Percentiles rank a stretch among this genome's conserved stretches.
Conservation (phyloP, 1,140 invertebrate genomes). For the Anoplolepis gracilipes region DNA sequence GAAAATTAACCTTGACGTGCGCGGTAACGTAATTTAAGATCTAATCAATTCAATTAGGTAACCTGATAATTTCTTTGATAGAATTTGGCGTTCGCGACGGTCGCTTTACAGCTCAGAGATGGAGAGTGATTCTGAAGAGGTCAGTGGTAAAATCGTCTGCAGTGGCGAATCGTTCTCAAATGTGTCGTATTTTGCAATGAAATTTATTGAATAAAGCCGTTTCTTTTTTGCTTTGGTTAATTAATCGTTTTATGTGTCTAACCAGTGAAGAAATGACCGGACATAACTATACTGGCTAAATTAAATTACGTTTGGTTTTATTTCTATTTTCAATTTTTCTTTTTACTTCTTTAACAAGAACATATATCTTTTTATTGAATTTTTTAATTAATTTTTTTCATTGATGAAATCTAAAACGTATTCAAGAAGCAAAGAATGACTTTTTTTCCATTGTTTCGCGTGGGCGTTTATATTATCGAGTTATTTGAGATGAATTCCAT, state of each 20-base stretch:
- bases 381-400: neutral
- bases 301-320: neutral
- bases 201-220: neutral
- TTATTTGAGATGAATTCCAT: neutral
- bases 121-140: conserved; percentile 59
- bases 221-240: neutral
- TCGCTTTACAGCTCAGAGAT: conserved; percentile 12
- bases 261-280: neutral
- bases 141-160: conserved; percentile 44
- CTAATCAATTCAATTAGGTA: conserved; percentile 1
- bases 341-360: neutral
- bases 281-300: neutral
- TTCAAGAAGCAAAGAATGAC: neutral
- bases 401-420: neutral
- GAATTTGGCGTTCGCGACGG: neutral
- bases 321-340: neutral
- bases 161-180: neutral
- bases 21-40: neutral
- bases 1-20: conserved; percentile 34
- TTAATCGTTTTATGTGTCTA: neutral
- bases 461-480: neutral
- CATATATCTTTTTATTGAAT: neutral
- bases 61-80: neutral
- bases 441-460: neutral
- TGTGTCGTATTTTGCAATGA: neutral